phyloP scores from a whole-genome alignment of 2,888 invertebrate species.

The Rotaria sp. region DNA sequence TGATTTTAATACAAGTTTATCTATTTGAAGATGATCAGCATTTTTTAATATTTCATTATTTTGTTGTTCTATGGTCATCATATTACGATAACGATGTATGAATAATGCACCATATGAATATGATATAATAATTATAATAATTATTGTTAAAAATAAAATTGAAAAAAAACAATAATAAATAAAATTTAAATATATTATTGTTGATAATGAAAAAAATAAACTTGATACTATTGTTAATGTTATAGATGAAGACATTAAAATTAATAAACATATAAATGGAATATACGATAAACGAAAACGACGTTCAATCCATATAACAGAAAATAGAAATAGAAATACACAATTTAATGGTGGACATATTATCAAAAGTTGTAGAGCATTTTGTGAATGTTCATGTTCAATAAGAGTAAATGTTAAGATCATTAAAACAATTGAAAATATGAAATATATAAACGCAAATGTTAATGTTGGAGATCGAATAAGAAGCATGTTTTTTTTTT shows the following conservation, averaged over 20 bases:
- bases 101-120: not conserved
- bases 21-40: not conserved
- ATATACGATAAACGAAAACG: conserved; percentile 3
- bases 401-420: not conserved
- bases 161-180: not conserved
- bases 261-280: not conserved
- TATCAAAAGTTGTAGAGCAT: not conserved
- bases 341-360: not conserved
- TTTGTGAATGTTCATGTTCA: not conserved
- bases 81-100: not conserved
- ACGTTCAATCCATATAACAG: not conserved
- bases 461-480: not conserved
- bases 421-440: not conserved
- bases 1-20: not conserved
- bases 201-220: not conserved
- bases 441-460: not conserved
- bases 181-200: not conserved
- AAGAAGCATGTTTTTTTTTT: not conserved
- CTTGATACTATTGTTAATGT: not conserved
- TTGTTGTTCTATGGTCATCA: not conserved
- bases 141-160: not conserved
- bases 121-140: not conserved
- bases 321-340: not conserved
- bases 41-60: not conserved
- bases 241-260: not conserved